Conservation (phyloP, 2,797 vertebrate genomes). For the Picus viridis region DNA sequence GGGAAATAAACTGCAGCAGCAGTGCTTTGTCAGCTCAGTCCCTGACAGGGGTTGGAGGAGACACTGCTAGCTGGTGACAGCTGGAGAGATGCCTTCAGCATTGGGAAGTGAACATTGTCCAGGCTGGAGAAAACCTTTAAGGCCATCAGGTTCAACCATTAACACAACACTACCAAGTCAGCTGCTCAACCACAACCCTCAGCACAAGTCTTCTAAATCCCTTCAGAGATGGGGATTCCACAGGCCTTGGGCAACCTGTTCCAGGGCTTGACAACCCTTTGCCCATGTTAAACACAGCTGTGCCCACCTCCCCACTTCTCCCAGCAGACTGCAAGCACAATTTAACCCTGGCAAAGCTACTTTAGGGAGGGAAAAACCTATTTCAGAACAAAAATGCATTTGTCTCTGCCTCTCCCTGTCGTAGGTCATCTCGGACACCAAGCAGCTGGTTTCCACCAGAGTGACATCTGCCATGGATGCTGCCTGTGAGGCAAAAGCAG, state of each 20-base stretch:
- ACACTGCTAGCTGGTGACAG: not conserved
- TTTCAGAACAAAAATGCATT: not conserved
- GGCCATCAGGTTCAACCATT: too few species aligned
- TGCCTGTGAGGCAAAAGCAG: constrained; percentile 68
- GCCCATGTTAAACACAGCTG: fast-evolving
- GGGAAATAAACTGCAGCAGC: not conserved
- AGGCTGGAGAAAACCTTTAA: too few species aligned
- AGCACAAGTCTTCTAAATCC: too few species aligned
- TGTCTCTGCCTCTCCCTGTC: not conserved
- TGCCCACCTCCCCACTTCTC: not conserved
- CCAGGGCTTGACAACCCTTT: too few species aligned
- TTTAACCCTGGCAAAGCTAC: not conserved
- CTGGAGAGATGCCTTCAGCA: not conserved
- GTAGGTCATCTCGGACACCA: constrained; percentile 78
- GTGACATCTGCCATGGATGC: constrained; percentile 83
- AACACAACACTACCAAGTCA: too few species aligned
- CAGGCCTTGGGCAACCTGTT: too few species aligned
- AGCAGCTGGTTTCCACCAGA: constrained; percentile 72
- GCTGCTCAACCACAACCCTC: too few species aligned
- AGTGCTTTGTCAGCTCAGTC: not conserved
- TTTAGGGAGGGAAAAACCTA: not conserved
- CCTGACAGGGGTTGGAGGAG: not conserved
- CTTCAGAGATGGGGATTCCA: too few species aligned
- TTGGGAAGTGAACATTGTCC: not conserved
- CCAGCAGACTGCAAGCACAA: not conserved